phyloP scores from a whole-genome alignment of 2,797 vertebrate genomes.

The Telmatherina bonti region DNA sequence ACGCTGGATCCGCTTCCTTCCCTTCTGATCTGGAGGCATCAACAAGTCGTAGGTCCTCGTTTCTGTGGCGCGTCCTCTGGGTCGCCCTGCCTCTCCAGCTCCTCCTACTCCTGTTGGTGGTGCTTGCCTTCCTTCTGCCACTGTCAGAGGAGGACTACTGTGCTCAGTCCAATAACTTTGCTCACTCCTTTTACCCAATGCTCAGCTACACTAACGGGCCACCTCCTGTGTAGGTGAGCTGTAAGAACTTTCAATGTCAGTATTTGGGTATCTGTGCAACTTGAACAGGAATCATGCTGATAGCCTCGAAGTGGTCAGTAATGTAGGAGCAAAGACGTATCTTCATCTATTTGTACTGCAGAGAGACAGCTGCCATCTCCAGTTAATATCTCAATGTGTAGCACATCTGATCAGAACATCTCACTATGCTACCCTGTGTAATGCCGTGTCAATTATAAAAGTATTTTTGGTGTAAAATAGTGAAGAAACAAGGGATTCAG shows the following conservation, averaged over 20 bases:
- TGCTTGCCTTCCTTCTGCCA: slow-evolving; percentile 90
- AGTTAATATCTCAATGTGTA: slow-evolving; percentile 55
- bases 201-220: slow-evolving; percentile 95
- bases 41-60: slow-evolving; percentile 54
- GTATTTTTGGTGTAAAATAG: slow-evolving; percentile 42
- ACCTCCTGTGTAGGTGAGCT: slow-evolving; percentile 87
- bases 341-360: slow-evolving; percentile 57
- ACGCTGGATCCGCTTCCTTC: slow-evolving; percentile 96
- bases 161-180: slow-evolving; percentile 92
- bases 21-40: slow-evolving; percentile 86
- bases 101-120: slow-evolving; percentile 88
- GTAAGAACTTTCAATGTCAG: slow-evolving; percentile 7
- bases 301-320: slow-evolving; percentile 12
- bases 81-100: slow-evolving; percentile 93
- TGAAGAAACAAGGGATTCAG: slow-evolving; percentile 35
- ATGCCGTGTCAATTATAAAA: slow-evolving; percentile 40
- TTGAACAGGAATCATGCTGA: slow-evolving; percentile 22
- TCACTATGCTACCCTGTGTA: slow-evolving; percentile 52
- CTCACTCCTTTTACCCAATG: slow-evolving; percentile 95
- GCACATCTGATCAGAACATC: slow-evolving; percentile 56
- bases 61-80: slow-evolving; percentile 90
- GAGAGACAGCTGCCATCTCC: slow-evolving; percentile 57
- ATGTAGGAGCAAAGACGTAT: slow-evolving; percentile 45
- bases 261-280: slow-evolving; percentile 25
- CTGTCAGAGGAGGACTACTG: slow-evolving; percentile 92